phyloP scores from a whole-genome alignment of 2,888 invertebrate species.

The Callyntrura guangdongensis region DNA sequence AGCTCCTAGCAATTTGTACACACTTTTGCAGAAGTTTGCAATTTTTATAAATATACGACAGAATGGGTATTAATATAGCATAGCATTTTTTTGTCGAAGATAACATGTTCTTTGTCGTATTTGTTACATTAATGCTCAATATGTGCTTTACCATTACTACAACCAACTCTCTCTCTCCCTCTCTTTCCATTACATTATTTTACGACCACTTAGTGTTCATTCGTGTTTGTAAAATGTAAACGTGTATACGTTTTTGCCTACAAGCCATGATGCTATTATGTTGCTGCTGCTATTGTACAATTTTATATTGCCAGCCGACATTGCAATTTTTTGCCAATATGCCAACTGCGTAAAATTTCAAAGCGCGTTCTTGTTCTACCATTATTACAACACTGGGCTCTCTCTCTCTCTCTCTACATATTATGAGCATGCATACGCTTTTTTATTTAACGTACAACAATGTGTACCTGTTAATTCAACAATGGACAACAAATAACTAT shows the following conservation, averaged over 20 bases:
- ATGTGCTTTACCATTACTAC: not conserved
- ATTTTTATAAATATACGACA: not conserved
- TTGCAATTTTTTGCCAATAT: not conserved
- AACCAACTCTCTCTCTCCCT: not conserved
- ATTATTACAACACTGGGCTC: not conserved
- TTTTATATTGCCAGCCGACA: not conserved
- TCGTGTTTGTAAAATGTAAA: not conserved
- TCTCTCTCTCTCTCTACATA: too few species aligned
- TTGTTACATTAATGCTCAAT: not conserved
- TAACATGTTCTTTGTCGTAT: conserved; percentile 2
- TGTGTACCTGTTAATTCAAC: too few species aligned
- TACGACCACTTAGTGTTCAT: conserved; percentile 7
- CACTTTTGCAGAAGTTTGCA: not conserved
- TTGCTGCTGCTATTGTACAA: not conserved
- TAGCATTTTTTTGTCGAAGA: not conserved
- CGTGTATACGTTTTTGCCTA: not conserved
- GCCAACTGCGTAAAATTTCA: conserved; percentile 2
- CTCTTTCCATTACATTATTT: conserved; percentile 1
- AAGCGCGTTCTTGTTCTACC: not conserved
- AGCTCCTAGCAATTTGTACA: too few species aligned
- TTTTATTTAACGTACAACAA: too few species aligned
- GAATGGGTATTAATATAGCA: not conserved
- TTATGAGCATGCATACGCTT: not conserved
- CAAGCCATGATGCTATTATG: not conserved
- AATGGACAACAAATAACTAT: too few species aligned